Conservation (phyloP, 2,113 vertebrate species). For the Clarias batrachus region DNA sequence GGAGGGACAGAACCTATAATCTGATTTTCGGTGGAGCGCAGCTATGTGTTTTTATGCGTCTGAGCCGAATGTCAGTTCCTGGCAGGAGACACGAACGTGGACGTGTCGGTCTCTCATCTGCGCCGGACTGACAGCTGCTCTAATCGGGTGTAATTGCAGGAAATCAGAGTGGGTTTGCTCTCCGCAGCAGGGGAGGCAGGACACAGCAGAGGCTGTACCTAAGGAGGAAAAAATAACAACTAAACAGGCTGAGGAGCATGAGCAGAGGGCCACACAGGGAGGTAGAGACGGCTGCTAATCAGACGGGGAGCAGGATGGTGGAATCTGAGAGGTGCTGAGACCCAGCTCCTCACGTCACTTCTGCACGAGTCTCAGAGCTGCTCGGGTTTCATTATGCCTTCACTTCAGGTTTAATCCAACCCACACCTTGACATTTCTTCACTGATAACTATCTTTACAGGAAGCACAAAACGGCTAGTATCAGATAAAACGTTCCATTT, state of each 20-base stretch:
- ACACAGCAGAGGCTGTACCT: slow-evolving; percentile 67
- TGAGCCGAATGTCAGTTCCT: slow-evolving; percentile 55
- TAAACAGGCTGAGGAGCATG: slow-evolving; percentile 41
- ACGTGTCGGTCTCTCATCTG: slow-evolving; percentile 74
- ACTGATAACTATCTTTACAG: not conserved
- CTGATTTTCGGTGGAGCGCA: not conserved
- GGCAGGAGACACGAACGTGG: slow-evolving; percentile 61
- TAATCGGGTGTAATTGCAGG: slow-evolving; percentile 79
- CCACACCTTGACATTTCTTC: not conserved
- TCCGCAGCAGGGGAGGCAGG: slow-evolving; percentile 46
- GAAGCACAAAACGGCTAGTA: not conserved
- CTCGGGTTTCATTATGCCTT: slow-evolving; percentile 62
- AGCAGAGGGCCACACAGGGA: slow-evolving; percentile 74
- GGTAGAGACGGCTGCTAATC: slow-evolving; percentile 68
- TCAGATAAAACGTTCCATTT: not conserved
- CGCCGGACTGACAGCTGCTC: slow-evolving; percentile 73
- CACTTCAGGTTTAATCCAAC: not conserved
- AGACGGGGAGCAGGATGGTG: slow-evolving; percentile 62
- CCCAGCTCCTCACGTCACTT: not conserved
- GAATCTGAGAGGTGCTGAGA: slow-evolving; percentile 55
- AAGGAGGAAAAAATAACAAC: slow-evolving; percentile 43
- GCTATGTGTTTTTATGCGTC: slow-evolving; percentile 23
- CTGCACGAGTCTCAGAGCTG: not conserved
- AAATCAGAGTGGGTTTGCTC: slow-evolving; percentile 73
- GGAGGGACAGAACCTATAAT: slow-evolving; percentile 21